A percentile compares a stretch with the other conserved stretches of the same genome.
These are phyloP conservation scores for Tribolium madens DNA, from an alignment of 1,140 invertebrate genomes.

Conservation along the genomic window DNA sequence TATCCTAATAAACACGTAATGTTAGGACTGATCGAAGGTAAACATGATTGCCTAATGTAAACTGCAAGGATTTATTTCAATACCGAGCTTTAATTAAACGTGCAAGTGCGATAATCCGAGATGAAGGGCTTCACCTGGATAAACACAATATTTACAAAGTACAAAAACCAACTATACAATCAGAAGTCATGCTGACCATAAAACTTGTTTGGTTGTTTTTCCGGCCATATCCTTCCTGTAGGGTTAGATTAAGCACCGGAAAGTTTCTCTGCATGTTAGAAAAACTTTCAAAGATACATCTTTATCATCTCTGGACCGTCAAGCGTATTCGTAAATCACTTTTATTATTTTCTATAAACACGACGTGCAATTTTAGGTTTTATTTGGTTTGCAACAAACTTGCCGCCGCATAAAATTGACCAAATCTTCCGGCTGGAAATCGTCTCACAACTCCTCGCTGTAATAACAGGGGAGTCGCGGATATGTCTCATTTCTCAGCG, in stretches of 20 bases:
- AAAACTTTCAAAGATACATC: not conserved
- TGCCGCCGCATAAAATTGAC: slow-evolving; percentile 38
- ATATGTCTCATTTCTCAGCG: slow-evolving; percentile 31
- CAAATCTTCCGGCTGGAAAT: slow-evolving; percentile 41
- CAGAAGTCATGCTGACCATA: no score
- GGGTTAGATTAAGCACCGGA: slow-evolving; percentile 7
- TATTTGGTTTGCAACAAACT: slow-evolving; percentile 26
- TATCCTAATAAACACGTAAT: slow-evolving; percentile 35
- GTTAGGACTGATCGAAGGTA: slow-evolving; percentile 27
- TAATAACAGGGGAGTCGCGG: slow-evolving; percentile 27
- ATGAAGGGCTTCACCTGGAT: not conserved
- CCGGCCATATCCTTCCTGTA: not conserved
- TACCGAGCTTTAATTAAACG: not conserved
- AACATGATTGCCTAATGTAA: slow-evolving; percentile 36
- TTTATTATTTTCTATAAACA: slow-evolving; percentile 41
- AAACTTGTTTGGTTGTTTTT: not conserved
- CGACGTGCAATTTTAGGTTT: slow-evolving; percentile 13
- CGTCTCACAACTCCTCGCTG: slow-evolving; percentile 30
- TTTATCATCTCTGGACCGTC: slow-evolving; percentile 12
- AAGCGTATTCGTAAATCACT: slow-evolving; percentile 19
- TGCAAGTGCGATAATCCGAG: not conserved
- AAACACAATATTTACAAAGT: no score
- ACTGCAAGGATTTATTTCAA: slow-evolving; percentile 14
- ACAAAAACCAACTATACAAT: no score
- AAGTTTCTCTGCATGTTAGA: not conserved